Conservation (phyloP, 2,888 invertebrate species). For the Trichopria drosophilae region DNA sequence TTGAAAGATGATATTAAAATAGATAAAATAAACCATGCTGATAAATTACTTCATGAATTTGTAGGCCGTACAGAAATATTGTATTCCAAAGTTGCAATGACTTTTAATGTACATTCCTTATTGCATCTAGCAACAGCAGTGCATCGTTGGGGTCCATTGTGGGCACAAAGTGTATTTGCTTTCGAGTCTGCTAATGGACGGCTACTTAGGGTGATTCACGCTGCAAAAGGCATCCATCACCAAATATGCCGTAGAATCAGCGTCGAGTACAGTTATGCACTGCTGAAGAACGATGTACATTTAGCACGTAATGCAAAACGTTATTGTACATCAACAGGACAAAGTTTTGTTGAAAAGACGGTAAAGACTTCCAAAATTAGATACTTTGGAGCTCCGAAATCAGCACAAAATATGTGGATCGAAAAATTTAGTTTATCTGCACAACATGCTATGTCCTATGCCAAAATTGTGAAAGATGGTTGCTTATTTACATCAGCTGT, state of each 20-base stretch:
- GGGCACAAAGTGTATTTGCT: slow-evolving; percentile 10
- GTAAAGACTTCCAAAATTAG: slow-evolving; percentile 4
- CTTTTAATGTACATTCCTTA: no score
- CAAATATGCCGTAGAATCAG: no score
- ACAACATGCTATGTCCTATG: not conserved
- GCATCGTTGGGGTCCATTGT: slow-evolving; percentile 14
- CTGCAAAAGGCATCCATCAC: slow-evolving; percentile 27
- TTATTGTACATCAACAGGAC: not conserved
- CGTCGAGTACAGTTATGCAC: no score
- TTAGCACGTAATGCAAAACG: slow-evolving; percentile 3
- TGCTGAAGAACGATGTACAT: no score
- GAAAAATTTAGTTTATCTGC: slow-evolving; percentile 3
- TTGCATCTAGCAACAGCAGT: slow-evolving; percentile 14
- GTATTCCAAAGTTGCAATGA: no score
- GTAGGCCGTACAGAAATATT: slow-evolving; percentile 13
- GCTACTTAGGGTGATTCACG: slow-evolving; percentile 14
- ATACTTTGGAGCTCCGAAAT: slow-evolving; percentile 1
- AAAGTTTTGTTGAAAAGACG: slow-evolving; percentile 3
- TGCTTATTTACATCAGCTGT: slow-evolving; percentile 1
- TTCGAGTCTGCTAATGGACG: slow-evolving; percentile 19
- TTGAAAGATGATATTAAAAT: not conserved
- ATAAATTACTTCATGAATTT: slow-evolving; percentile 12
- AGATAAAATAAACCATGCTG: slow-evolving; percentile 8
- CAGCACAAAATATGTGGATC: not conserved
- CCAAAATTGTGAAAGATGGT: slow-evolving; percentile 3